phyloP scores from a whole-genome alignment of 2,113 vertebrate genomes.

The Calyptomena viridis region DNA sequence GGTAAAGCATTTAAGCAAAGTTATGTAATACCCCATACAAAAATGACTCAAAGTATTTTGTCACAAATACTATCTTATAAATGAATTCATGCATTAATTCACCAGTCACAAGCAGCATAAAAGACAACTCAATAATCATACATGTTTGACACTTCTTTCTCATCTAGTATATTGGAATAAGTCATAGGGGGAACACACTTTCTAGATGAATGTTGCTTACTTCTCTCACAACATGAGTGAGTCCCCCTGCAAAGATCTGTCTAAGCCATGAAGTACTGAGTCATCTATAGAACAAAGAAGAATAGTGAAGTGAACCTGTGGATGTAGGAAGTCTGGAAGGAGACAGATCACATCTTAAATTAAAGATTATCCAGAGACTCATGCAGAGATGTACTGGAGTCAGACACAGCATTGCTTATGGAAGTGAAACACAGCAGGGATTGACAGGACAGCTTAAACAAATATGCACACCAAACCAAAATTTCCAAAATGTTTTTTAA shows the following conservation, averaged over 20 bases:
- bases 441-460: neutral
- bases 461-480: neutral
- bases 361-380: neutral
- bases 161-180: neutral
- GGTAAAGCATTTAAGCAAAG: neutral
- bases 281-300: neutral
- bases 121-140: neutral
- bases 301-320: neutral
- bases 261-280: neutral
- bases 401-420: neutral
- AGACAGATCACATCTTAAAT: neutral
- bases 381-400: neutral
- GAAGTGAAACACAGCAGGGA: neutral
- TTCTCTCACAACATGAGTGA: neutral
- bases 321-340: neutral
- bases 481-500: slow-evolving; percentile 7
- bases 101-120: neutral
- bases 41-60: neutral
- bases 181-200: neutral
- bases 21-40: neutral
- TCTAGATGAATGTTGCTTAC: neutral
- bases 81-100: neutral
- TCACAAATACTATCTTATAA: neutral
- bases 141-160: neutral
- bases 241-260: neutral